A percentile compares a stretch with the other conserved stretches of the same genome.
phyloP scores from a whole-genome alignment of 2,888 invertebrate species.

The Gryllus longicercus region DNA sequence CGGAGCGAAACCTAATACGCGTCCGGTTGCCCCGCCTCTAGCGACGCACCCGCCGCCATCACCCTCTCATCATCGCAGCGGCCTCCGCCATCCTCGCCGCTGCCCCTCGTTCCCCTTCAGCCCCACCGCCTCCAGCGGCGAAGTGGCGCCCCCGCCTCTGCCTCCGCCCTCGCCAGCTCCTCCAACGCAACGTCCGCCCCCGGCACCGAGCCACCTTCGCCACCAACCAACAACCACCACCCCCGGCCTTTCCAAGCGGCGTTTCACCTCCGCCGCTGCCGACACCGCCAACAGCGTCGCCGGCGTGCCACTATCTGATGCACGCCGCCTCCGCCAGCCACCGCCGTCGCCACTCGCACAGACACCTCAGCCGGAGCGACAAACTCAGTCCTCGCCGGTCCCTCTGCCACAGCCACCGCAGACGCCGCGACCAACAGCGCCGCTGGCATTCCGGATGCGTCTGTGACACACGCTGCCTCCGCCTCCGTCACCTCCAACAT shows the following conservation, averaged over 20 bases:
- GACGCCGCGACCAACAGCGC: not conserved
- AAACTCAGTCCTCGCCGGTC: not conserved
- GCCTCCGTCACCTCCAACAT: not conserved
- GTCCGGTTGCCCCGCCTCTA: too few species aligned
- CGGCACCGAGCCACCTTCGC: not conserved
- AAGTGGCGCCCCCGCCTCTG: conserved; percentile 43
- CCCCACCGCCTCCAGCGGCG: too few species aligned
- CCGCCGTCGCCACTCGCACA: not conserved
- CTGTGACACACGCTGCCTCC: not conserved
- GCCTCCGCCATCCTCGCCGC: too few species aligned
- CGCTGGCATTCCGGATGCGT: not conserved
- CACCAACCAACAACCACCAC: not conserved
- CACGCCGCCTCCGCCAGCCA: not conserved
- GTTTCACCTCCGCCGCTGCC: not conserved
- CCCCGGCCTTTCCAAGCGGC: not conserved
- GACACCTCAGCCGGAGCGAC: not conserved
- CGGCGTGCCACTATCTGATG: not conserved
- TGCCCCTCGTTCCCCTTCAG: too few species aligned
- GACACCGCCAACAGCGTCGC: not conserved
- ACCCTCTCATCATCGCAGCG: too few species aligned
- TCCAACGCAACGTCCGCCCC: not conserved
- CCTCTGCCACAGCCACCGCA: not conserved
- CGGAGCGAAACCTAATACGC: too few species aligned
- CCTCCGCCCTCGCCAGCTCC: conserved; percentile 36
- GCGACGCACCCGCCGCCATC: too few species aligned